Evolutionary conservation across 2,113 vertebrate genomes (phyloP).

Genomic region (Ochotona curzoniae): DNA sequence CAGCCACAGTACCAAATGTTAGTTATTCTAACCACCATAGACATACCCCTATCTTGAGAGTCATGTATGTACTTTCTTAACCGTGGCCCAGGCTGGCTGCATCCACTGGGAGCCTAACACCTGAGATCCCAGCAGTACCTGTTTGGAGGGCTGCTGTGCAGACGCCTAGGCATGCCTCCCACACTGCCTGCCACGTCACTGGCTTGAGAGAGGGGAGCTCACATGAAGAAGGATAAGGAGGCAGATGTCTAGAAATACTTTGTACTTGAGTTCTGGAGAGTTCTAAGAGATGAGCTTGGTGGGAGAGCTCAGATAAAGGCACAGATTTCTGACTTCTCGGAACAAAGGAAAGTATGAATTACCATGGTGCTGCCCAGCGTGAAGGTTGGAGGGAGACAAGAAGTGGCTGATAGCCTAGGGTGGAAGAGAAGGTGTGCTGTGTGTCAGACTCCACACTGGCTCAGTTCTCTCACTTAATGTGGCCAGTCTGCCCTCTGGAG

Average conservation of each 20-base stretch:
- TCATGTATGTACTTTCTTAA: background rate
- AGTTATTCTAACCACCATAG: background rate
- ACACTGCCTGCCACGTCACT: background rate
- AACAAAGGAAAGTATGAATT: background rate
- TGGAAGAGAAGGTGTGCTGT: background rate
- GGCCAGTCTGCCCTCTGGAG: background rate
- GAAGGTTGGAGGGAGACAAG: background rate
- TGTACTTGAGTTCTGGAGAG: background rate
- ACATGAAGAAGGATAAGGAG: background rate
- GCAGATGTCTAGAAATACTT: conserved; percentile 4
- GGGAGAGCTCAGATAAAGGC: conserved; percentile 1
- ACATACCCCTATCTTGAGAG: background rate
- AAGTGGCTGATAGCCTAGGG: background rate
- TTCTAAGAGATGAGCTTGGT: background rate
- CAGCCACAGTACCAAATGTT: too few species aligned
- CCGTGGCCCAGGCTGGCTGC: background rate
- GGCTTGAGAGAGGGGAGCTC: background rate
- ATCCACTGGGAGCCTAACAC: background rate
- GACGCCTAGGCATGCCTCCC: background rate
- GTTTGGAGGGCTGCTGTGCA: background rate
- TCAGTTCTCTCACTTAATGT: rapidly evolving
- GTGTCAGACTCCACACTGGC: background rate
- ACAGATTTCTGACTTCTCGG: background rate
- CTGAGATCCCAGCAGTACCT: background rate
- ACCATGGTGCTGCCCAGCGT: background rate